Percentiles rank a stretch among this genome's conserved stretches.
Conservation (phyloP, 2,888 invertebrate genomes). For the Sesia apiformis region DNA sequence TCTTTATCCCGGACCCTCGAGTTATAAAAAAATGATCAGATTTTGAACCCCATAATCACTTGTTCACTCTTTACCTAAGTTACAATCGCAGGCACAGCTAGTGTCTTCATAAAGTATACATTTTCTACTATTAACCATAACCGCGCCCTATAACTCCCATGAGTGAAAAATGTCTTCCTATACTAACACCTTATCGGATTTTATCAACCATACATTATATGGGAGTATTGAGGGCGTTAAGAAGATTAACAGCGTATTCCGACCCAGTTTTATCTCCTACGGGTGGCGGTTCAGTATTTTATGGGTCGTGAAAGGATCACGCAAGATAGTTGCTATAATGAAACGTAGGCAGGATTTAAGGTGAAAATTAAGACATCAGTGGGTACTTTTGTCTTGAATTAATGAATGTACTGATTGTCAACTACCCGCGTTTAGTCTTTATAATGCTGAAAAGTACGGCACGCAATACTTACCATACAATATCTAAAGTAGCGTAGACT, state of each 20-base stretch:
- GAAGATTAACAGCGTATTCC: slow-evolving; percentile 15
- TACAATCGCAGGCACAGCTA: too few relatives aligned
- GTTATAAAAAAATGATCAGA: too few relatives aligned
- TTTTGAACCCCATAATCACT: too few relatives aligned
- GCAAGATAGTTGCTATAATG: too few relatives aligned
- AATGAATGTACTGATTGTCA: background rate
- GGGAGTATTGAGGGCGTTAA: slow-evolving; percentile 7
- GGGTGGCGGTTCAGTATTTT: slow-evolving; percentile 9
- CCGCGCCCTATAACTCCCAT: too few relatives aligned
- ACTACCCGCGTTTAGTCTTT: background rate
- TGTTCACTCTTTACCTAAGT: too few relatives aligned
- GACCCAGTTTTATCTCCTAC: slow-evolving; percentile 11
- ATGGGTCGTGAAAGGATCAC: slow-evolving; percentile 3
- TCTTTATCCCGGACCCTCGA: too few relatives aligned
- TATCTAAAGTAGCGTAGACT: background rate
- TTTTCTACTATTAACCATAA: too few relatives aligned
- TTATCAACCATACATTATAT: background rate
- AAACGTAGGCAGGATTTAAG: too few relatives aligned
- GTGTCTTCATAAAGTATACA: too few relatives aligned
- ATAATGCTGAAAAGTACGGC: background rate
- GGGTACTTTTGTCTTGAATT: background rate
- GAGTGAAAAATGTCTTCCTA: background rate
- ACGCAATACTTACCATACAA: background rate
- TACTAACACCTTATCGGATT: background rate
- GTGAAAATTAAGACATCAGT: too few relatives aligned